Conservation (phyloP, 1,140 invertebrate genomes). For the Acromyrmex charruanus region DNA sequence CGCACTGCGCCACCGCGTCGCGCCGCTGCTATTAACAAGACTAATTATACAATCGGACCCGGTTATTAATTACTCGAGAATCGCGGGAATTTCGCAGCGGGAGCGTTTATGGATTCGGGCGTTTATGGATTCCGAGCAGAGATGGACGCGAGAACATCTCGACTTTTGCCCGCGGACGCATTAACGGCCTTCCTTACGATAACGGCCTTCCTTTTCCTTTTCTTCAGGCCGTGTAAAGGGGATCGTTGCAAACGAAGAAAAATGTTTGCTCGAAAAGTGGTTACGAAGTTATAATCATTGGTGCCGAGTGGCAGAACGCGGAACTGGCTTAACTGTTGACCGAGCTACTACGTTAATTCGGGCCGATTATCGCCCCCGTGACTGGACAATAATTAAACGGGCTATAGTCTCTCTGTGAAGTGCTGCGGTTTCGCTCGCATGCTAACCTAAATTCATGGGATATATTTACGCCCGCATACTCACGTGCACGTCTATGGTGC, state of each 20-base stretch:
- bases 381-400: slow-evolving; percentile 82
- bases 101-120: background rate
- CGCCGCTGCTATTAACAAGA: slow-evolving; percentile 49
- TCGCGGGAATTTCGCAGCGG: background rate
- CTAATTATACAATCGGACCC: slow-evolving; percentile 56
- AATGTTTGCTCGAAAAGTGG: slow-evolving; percentile 55
- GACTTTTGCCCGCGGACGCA: background rate
- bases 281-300: slow-evolving; percentile 62
- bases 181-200: background rate
- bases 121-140: background rate
- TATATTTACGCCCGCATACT: slow-evolving; percentile 82
- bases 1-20: slow-evolving; percentile 29
- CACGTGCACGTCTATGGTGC: slow-evolving; percentile 64
- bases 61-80: slow-evolving; percentile 56
- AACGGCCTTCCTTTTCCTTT: background rate
- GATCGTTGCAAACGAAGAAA: background rate
- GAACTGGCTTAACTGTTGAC: slow-evolving; percentile 54
- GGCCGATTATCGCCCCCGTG: slow-evolving; percentile 79
- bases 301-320: background rate
- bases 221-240: background rate
- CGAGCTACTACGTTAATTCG: slow-evolving; percentile 70
- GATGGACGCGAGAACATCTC: background rate
- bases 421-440: slow-evolving; percentile 82
- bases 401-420: slow-evolving; percentile 75
- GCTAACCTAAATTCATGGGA: slow-evolving; percentile 84